Base-by-base conservation (phyloP, 2,797 vertebrate genomes). In the Siniperca scherzeri region DNA sequence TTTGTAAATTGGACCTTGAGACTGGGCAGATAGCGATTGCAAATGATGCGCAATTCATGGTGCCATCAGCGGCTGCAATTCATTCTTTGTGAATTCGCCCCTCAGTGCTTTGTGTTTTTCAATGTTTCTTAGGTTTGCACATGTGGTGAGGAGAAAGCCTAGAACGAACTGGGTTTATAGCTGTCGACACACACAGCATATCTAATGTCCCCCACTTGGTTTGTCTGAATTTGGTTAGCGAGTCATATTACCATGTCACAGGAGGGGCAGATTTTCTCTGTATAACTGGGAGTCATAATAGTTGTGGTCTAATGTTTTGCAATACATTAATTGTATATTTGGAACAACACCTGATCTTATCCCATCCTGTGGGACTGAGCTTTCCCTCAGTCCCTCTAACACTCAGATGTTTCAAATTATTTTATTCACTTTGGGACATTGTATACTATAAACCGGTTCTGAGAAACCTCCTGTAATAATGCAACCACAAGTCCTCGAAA, bases 171-270 rank as follows among this genome's bases (percentile, higher is more conserved):
- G 36, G 42, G 19, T 56, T 27, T 22, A 30, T 30, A 48, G 62
- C 7, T 52, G 53, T 33, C 1, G 3, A 61, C 57, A 53, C 19
- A 62, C 22, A 25, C 46, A 14, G 46, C 40, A 46, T 68, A 66
- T 57, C 42, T 72, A 42, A 44, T 70, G 59, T 25, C 11, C 7
- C 46, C 13, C 36, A 38, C 25, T 79, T 62, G 53, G 44, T 69
- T 74, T 19, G 21, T 67, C 71, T 67, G 46, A 52, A 73, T 75
- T 60, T 62, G 53, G 27, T 66, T 46, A 57, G 36, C 19, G 19
- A 70, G 27, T 73, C 57, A 75, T 50, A 56, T 57, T 5, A 67
- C 3, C 10, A 21, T 19, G 25, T 75, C 0, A 59, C 7, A 64
- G 42, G 50, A 36, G n/a, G 30, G 46, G 56, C 27, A 16, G 36